Evolutionary conservation across 23 tunicate species (phyloP), one percentile per base, ranked within the genome.

Genomic region (Trididemnum nubilum): DNA sequence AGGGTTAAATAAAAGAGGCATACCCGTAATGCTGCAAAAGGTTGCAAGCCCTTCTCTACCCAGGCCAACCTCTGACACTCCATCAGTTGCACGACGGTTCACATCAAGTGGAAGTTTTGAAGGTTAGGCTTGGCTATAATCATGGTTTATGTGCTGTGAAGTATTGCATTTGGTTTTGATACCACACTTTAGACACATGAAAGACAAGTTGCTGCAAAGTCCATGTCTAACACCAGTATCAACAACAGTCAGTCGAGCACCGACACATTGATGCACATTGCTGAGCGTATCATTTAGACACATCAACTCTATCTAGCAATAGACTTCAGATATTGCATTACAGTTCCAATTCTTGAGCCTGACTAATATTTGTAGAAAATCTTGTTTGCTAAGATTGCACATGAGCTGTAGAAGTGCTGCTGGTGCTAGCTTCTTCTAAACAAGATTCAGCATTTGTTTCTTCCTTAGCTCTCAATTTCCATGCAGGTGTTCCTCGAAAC

Each of bases 21-120:
- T 69, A 31, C n/a, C n/a, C n/a, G n/a, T n/a, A 30, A 69, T 33
- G 7, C 74, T 15, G 19, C 38, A 69, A 32, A 69, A 3, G 3
- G 74, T 33, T 5, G 74, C 38, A 36, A 69, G n/a, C 3, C 27
- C 74, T 25, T 69, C 74, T 33, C 74, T 29, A 32, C 39, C 74
- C 21, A 69, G 74, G 29, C 74, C 74, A 15, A 69, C 7, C 19
- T 69, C 39, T 5, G 74, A 21, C 37, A 69, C 32, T 5, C 37
- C 74, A 7, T 15, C 7, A n/a, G n/a, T 32, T 69, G 74, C 74
- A 22, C 69, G 27, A 24, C 15, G 69, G 22, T 61, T 61, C 22
- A 61, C 30, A 22, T 61, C 69, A 61, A 44, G 15, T 15, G 54
- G 54, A 7, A 15, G 54, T 7, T 44, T 44, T 44, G 12, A 9